These are phyloP conservation scores for Bucorvus abyssinicus DNA, from an alignment of 2,797 vertebrate species.

Conservation along the genomic window DNA sequence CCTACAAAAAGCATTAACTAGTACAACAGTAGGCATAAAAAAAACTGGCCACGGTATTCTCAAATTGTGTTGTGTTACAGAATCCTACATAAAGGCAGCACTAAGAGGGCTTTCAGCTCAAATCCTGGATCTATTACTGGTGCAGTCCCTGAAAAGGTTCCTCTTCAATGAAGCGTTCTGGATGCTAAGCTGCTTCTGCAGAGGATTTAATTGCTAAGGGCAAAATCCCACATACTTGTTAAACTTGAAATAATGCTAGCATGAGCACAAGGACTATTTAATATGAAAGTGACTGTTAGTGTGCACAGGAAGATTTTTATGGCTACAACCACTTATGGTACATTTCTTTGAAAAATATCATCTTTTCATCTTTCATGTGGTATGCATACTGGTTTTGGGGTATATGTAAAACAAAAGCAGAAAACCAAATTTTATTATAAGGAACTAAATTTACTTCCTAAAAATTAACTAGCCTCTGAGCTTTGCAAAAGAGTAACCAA, in stretches of 20 bases:
- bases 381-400: background rate
- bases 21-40: background rate
- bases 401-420: background rate
- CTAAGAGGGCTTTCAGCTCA: fast-evolving
- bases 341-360: background rate
- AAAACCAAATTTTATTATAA: background rate
- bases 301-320: background rate
- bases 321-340: background rate
- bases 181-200: background rate
- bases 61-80: background rate
- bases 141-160: background rate
- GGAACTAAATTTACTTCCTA: background rate
- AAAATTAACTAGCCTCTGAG: background rate
- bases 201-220: background rate
- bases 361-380: background rate
- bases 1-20: background rate
- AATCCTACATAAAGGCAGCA: background rate
- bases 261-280: background rate
- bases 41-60: background rate
- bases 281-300: background rate
- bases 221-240: background rate
- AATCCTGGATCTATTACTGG: background rate
- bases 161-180: background rate
- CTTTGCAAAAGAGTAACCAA: background rate
- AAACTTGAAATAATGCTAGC: background rate